Percentiles rank a stretch among this genome's conserved stretches.
phyloP scores from a whole-genome alignment of 1,140 invertebrate genomes.

The Diabrotica undecimpunctata region DNA sequence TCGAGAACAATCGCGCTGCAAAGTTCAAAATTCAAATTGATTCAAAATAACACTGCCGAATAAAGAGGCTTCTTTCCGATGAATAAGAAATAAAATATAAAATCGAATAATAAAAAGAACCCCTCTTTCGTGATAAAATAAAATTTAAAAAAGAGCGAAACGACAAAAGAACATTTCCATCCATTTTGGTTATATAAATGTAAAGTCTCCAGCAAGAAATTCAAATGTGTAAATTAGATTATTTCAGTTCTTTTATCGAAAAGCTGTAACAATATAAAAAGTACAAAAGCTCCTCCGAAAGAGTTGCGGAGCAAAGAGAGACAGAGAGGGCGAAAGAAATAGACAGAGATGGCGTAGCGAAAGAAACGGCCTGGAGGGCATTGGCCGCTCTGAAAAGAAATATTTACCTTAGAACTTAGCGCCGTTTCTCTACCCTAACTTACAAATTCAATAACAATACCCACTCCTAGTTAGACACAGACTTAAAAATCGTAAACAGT shows the following conservation, averaged over 20 bases:
- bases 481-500: too few species aligned
- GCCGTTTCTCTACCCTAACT: conserved; percentile 18
- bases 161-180: conserved; percentile 32
- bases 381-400: conserved; percentile 28
- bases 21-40: conserved; percentile 28
- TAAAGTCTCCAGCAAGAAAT: conserved; percentile 38
- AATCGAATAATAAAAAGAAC: conserved; percentile 34
- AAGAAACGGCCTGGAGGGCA: conserved; percentile 21
- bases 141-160: conserved; percentile 30
- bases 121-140: conserved; percentile 27
- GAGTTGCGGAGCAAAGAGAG: conserved; percentile 26
- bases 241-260: conserved; percentile 41
- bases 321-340: neutral
- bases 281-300: conserved; percentile 34
- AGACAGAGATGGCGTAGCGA: neutral
- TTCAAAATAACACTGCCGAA: conserved; percentile 24
- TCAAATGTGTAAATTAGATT: conserved; percentile 41
- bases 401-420: conserved; percentile 34
- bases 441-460: conserved; percentile 28
- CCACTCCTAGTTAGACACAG: neutral
- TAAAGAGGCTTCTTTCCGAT: conserved; percentile 27
- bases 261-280: conserved; percentile 39
- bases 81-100: conserved; percentile 30
- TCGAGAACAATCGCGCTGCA: neutral
- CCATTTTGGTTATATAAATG: conserved; percentile 42